These are phyloP conservation scores for Pseudorhombus dupliciocellatus DNA, from an alignment of 2,113 vertebrate species.

Conservation along the genomic window DNA sequence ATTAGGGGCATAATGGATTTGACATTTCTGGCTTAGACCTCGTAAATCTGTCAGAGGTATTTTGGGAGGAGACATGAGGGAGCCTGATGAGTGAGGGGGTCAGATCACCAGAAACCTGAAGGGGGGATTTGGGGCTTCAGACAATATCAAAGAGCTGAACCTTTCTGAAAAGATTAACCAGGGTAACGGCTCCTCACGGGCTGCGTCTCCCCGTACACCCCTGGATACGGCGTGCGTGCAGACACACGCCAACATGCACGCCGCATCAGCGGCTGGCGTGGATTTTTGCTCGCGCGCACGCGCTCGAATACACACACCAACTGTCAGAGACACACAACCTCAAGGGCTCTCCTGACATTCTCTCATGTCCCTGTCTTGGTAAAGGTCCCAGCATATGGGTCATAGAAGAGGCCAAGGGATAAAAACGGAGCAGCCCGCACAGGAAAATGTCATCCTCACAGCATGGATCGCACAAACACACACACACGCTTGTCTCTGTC, in stretches of 20 bases:
- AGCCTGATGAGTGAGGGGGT: conserved; percentile 40
- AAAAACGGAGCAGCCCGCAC: conserved; percentile 41
- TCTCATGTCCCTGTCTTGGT: conserved; percentile 56
- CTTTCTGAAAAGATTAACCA: conserved; percentile 69
- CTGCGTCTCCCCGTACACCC: conserved; percentile 25
- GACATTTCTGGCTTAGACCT: conserved; percentile 17
- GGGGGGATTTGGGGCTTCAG: conserved; percentile 41
- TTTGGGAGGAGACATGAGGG: conserved; percentile 44
- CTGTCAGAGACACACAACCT: conserved; percentile 34
- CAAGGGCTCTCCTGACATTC: conserved; percentile 72
- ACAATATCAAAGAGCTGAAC: conserved; percentile 60
- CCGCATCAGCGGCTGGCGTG: conserved; percentile 22
- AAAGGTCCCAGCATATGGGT: conserved; percentile 61
- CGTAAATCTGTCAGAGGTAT: conserved; percentile 39
- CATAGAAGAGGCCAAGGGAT: conserved; percentile 61
- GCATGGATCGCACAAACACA: conserved; percentile 27
- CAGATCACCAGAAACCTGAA: conserved; percentile 31
- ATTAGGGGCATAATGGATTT: conserved; percentile 3
- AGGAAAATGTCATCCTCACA: conserved; percentile 67
- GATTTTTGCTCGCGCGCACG: conserved; percentile 12
- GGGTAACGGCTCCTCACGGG: conserved; percentile 29
- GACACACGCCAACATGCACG: conserved; percentile 13
- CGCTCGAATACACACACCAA: background rate
- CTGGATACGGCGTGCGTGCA: conserved; percentile 7
- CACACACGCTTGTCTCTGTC: no score